Base-by-base conservation (phyloP, 1,140 invertebrate genomes). In the Piezodorus guildinii region DNA sequence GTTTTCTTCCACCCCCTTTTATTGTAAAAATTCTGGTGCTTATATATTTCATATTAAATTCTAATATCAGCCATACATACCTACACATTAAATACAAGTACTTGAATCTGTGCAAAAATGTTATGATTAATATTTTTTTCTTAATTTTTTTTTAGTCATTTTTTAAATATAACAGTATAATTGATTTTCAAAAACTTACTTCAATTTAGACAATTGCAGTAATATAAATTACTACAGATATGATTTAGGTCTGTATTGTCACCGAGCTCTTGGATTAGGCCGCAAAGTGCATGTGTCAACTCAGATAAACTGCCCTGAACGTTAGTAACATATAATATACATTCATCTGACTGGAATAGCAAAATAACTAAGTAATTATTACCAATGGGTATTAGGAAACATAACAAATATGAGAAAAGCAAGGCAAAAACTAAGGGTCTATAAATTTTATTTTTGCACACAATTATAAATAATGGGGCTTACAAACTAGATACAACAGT, bases 251-350 rank as follows among this genome's bases (percentile, higher is more conserved):
- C 62, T 51, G 43, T 62, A 62, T 62, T 62, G 62, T 62, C 62
- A 52, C 62, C 62, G 62, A 62, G 62, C 62, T 62, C 27, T 62
- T 51, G 62, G 45, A 51, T 62, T 62, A 62, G 62, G 62, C 62
- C 62, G 62, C 34, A 39, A 39, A 39, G 34, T 52, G 45, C 27
- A 23, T 62, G 62, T 62, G 58, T 43, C 16, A 44, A 43, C 14
- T 60, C 39, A 34, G 43, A 60, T 43, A 43, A 58, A 58, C 6
- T 49, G n/a, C 21, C 12, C 12, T 19, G 14, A 3, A 46, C 12
- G 16, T 49, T n/a, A 49, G 17, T 49, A 49, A 49, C 8, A 17
- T 19, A 10, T 19, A 2, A n/a, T 17, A 49, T n/a, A 46, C 17
- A 46, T 49, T 19, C 10, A 19, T 49, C n/a, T 49, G 21, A 19